Conservation (phyloP, 2,113 vertebrate genomes). For the Merops nubicus region DNA sequence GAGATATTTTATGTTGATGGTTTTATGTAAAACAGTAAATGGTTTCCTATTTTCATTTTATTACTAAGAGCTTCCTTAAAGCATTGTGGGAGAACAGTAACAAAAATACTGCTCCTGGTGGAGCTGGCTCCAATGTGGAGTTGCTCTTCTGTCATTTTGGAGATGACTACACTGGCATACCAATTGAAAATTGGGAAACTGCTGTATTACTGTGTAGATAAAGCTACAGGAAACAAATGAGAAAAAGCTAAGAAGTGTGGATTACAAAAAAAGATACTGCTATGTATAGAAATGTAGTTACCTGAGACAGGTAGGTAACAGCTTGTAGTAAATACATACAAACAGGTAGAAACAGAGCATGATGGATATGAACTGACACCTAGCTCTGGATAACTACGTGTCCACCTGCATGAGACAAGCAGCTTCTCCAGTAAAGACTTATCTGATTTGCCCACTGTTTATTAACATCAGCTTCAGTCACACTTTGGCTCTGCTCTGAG, state of each 20-base stretch:
- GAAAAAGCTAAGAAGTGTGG: background rate
- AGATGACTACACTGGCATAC: background rate
- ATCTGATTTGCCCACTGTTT: background rate
- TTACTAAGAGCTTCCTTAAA: background rate
- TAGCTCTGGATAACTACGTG: background rate
- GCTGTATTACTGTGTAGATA: accelerated
- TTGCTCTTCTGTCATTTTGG: background rate
- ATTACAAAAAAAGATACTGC: background rate
- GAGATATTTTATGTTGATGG: background rate
- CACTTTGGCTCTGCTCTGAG: background rate
- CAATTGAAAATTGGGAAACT: background rate
- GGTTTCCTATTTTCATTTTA: background rate
- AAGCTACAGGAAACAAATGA: background rate
- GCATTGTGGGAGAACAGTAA: background rate
- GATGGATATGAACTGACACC: background rate
- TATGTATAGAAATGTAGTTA: background rate
- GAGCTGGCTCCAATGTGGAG: background rate
- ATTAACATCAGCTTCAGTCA: background rate
- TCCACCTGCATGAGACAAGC: accelerated
- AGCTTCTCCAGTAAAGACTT: background rate
- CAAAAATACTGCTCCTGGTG: background rate
- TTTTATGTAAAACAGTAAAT: background rate
- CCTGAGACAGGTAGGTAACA: background rate
- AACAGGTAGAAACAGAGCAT: background rate
- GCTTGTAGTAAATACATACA: background rate